Evolutionary conservation across 2,888 invertebrate species (phyloP).

Genomic region (Pristionchus entomophagus): DNA sequence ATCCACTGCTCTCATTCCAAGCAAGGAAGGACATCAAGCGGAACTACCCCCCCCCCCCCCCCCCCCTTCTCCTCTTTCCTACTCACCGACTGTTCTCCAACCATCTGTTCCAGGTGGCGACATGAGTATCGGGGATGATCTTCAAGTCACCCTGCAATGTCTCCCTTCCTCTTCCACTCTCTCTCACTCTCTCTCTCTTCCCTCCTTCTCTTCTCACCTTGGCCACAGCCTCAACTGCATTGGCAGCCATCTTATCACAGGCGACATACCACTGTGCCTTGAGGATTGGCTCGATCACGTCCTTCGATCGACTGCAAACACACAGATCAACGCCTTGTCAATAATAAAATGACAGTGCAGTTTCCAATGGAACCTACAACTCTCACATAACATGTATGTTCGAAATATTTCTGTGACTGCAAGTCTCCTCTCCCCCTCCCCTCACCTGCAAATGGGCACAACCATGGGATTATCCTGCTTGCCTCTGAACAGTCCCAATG

Average conservation of each 20-base stretch:
- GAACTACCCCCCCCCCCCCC: not conserved
- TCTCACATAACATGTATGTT: no score
- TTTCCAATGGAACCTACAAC: no score
- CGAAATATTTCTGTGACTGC: no score
- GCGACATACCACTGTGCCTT: constrained; percentile 98
- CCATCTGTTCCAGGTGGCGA: constrained; percentile 95
- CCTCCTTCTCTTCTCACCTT: constrained; percentile 73
- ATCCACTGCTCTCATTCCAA: no score
- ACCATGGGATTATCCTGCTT: constrained; percentile 94
- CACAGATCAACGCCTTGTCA: no score
- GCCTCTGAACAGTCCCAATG: constrained; percentile 85
- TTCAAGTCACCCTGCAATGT: constrained; percentile 84
- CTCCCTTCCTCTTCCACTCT: constrained; percentile 79
- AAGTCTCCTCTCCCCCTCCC: not conserved
- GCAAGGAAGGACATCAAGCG: no score
- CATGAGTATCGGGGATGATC: constrained; percentile 91
- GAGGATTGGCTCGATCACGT: constrained; percentile 94
- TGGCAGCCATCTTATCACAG: constrained; percentile 87
- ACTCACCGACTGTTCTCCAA: constrained; percentile 88
- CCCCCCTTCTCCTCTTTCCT: not conserved
- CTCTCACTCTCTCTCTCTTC: not conserved
- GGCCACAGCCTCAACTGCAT: constrained; percentile 83
- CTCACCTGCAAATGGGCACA: constrained; percentile 85
- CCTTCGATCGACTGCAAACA: constrained; percentile 89
- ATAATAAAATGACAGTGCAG: not conserved